Conservation (phyloP, 2,888 invertebrate genomes). For the Thecocarcelia acutangulata region DNA sequence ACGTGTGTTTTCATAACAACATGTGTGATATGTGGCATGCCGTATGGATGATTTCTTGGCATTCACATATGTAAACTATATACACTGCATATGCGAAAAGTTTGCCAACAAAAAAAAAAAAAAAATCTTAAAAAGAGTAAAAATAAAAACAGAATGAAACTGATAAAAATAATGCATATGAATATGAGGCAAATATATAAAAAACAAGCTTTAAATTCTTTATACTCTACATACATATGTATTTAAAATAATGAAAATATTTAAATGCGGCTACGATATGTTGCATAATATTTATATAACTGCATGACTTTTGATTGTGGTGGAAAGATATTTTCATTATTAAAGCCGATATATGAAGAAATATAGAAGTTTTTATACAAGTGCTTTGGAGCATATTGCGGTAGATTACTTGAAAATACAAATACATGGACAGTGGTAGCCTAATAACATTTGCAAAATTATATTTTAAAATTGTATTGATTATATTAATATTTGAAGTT, state of each 20-base stretch:
- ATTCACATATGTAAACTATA: conserved; percentile 80
- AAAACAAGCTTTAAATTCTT: conserved; percentile 31
- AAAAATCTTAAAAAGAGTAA: conserved; percentile 29
- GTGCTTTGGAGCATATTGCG: too few species aligned
- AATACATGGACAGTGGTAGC: too few species aligned
- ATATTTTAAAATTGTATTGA: too few species aligned
- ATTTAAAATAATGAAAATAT: neutral
- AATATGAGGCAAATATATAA: conserved; percentile 62
- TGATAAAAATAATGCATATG: conserved; percentile 48
- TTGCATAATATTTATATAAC: conserved; percentile 26
- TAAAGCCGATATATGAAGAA: neutral
- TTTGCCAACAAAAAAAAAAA: conserved; percentile 51
- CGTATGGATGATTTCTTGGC: conserved; percentile 80
- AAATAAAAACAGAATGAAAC: conserved; percentile 43
- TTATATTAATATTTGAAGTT: too few species aligned
- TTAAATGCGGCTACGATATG: conserved; percentile 5
- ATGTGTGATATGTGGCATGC: conserved; percentile 80
- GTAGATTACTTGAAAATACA: too few species aligned
- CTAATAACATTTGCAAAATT: too few species aligned
- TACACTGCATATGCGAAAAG: conserved; percentile 77
- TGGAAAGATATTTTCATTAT: neutral
- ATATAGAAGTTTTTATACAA: too few species aligned
- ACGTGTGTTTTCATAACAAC: conserved; percentile 77
- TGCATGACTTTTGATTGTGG: neutral
- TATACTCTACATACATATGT: neutral